Conservation (phyloP, 2,797 vertebrate genomes). For the Eleutherodactylus coqui region DNA sequence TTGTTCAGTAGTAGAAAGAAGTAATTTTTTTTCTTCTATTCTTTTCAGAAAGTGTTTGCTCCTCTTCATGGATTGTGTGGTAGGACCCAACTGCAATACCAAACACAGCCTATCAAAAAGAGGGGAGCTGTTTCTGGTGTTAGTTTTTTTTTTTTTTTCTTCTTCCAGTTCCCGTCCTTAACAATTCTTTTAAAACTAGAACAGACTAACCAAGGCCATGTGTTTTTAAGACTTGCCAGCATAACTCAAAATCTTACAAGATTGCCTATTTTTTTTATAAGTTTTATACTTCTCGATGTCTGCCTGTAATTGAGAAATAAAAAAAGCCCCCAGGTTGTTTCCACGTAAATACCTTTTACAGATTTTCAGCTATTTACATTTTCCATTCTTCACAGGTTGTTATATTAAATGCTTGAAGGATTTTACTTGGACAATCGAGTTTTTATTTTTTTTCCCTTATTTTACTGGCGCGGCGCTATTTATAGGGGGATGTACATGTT, state of each 20-base stretch:
- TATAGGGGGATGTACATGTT: constrained; percentile 57
- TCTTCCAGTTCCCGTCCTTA: too few relatives aligned
- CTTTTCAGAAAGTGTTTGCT: background rate
- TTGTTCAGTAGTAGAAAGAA: too few relatives aligned
- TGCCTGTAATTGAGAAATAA: constrained; percentile 9
- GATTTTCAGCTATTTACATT: background rate
- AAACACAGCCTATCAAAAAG: background rate
- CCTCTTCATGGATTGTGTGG: too few relatives aligned
- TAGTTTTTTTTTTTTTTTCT: too few relatives aligned
- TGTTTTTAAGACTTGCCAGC: constrained; percentile 16
- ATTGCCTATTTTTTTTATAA: background rate
- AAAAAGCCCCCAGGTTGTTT: constrained; percentile 12
- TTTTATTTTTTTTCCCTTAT: constrained; percentile 8
- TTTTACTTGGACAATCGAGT: constrained; percentile 24
- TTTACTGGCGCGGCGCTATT: constrained; percentile 64
- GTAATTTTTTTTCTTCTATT: background rate
- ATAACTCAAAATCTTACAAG: background rate
- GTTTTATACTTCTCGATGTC: background rate
- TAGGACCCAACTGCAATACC: background rate
- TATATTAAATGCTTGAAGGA: background rate
- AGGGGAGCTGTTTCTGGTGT: background rate
- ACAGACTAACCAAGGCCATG: constrained; percentile 5
- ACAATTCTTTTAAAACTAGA: background rate
- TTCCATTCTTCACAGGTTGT: background rate
- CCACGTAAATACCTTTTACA: background rate